Evolutionary conservation across 2,113 vertebrate genomes (phyloP).

Genomic region (Camelus bactrianus): DNA sequence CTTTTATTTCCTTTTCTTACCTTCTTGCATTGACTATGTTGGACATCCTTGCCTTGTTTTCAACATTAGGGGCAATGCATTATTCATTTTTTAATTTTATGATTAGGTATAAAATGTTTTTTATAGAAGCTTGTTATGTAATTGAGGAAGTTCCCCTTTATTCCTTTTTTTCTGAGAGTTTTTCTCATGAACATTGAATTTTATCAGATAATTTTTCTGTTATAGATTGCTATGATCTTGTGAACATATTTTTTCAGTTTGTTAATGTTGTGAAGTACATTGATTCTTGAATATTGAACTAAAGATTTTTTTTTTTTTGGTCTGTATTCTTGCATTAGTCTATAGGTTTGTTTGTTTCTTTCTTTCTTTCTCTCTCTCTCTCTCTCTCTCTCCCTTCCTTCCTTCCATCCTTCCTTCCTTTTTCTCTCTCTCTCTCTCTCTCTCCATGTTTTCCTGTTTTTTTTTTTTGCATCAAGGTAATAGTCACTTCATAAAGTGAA

Average conservation of each 20-base stretch:
- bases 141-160: not conserved
- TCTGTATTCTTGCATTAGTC: not conserved
- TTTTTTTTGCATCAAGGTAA: slow-evolving; percentile 18
- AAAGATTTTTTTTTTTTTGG: not conserved
- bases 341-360: not conserved
- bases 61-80: not conserved
- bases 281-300: slow-evolving; percentile 5
- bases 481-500: not conserved
- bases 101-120: not conserved
- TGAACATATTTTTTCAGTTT: not conserved
- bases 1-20: not conserved
- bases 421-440: not conserved
- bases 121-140: not conserved
- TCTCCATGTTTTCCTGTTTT: not conserved
- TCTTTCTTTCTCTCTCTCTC: not conserved
- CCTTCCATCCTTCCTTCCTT: too few species aligned
- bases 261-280: not conserved
- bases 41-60: not conserved
- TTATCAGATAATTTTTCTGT: slow-evolving; percentile 23
- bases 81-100: not conserved
- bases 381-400: too few species aligned
- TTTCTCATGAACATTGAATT: slow-evolving; percentile 20
- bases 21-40: not conserved
- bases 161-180: not conserved
- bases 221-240: not conserved